Evolutionary conservation across 2,888 invertebrate species (phyloP).

Genomic region (Nemurella pictetii): DNA sequence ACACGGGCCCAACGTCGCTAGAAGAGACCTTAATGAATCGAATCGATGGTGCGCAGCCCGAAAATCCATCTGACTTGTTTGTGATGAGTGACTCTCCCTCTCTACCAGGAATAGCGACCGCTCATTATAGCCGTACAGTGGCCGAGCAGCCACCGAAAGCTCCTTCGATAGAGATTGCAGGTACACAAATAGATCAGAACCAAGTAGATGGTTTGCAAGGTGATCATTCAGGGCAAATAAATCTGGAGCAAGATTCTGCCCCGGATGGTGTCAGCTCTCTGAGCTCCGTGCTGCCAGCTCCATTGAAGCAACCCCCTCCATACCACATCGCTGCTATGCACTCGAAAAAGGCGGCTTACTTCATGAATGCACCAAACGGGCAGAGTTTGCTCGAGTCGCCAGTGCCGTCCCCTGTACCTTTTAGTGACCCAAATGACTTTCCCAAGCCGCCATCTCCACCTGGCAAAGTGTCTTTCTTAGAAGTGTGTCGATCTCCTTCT

Average conservation of each 20-base stretch:
- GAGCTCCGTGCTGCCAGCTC: background rate
- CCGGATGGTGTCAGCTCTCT: no score
- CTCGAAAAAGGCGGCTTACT: slow-evolving; percentile 76
- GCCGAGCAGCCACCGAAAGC: background rate
- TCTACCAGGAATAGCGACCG: background rate
- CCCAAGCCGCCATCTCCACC: background rate
- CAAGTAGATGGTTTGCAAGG: no score
- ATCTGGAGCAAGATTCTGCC: no score
- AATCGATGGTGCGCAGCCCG: background rate
- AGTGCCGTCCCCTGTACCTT: no score
- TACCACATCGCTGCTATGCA: slow-evolving; percentile 83
- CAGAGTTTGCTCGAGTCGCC: background rate
- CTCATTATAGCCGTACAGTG: background rate
- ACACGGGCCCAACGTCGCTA: background rate
- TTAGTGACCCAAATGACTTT: background rate
- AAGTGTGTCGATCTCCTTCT: no score
- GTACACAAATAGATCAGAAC: no score
- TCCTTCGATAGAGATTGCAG: no score
- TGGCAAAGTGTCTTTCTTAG: background rate
- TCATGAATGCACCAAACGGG: slow-evolving; percentile 54
- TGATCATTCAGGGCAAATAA: no score
- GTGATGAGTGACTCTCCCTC: background rate
- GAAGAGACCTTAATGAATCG: background rate
- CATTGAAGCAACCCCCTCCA: slow-evolving; percentile 64
- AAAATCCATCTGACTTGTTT: background rate